Conservation (phyloP, 2,113 vertebrate genomes). For the Sialia sialis region DNA sequence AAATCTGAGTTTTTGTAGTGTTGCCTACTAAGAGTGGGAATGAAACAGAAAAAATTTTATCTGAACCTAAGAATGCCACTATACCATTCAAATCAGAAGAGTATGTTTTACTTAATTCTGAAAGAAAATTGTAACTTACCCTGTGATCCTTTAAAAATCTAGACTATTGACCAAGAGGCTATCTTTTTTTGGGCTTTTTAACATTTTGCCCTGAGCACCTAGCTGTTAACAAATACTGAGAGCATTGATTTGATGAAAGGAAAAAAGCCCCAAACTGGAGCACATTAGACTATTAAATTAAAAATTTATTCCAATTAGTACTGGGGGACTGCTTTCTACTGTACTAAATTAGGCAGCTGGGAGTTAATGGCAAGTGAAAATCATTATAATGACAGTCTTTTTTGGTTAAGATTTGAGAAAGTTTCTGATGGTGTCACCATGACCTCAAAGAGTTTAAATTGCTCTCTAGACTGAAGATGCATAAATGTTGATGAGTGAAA, state of each 20-base stretch:
- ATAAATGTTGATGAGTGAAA: not conserved
- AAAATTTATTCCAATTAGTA: constrained; percentile 55
- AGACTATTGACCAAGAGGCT: not conserved
- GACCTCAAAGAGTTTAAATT: not conserved
- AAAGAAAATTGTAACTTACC: not conserved
- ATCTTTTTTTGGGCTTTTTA: not conserved
- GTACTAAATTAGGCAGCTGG: constrained; percentile 21
- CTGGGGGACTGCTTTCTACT: not conserved
- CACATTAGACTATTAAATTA: constrained; percentile 18
- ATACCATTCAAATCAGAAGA: not conserved
- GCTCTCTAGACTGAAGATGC: not conserved
- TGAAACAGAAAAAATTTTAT: not conserved
- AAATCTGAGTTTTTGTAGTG: not conserved
- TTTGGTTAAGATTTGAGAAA: not conserved
- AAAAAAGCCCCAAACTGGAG: not conserved
- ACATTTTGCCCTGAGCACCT: not conserved
- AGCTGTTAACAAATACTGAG: not conserved
- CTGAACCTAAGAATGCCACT: not conserved
- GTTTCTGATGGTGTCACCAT: not conserved
- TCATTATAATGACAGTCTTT: not conserved
- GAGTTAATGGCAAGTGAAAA: constrained; percentile 36
- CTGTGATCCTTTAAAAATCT: not conserved
- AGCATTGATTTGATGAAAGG: not conserved
- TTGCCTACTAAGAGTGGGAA: not conserved
- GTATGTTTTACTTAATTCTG: not conserved